phyloP scores from a whole-genome alignment of 2,888 invertebrate genomes.

The Nymphalis urticae region DNA sequence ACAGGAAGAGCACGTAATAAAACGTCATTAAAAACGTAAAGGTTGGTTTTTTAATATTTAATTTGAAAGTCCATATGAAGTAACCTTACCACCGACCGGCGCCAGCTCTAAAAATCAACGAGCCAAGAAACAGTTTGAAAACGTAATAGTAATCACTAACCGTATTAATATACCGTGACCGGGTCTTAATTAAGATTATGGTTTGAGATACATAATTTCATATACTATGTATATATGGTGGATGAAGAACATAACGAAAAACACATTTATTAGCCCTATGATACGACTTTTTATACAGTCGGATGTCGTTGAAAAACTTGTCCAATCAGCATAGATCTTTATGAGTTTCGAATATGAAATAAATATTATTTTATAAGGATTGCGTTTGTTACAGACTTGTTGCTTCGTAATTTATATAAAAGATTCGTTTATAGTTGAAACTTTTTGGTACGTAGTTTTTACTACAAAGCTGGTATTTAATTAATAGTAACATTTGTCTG shows the following conservation, averaged over 20 bases:
- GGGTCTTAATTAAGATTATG: slow-evolving; percentile 64
- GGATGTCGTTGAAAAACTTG: slow-evolving; percentile 18
- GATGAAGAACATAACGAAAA: slow-evolving; percentile 10
- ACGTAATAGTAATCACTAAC: slow-evolving; percentile 55
- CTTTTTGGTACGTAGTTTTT: too few relatives aligned
- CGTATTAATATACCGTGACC: slow-evolving; percentile 69
- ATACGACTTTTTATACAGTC: slow-evolving; percentile 2
- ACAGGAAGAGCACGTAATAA: slow-evolving; percentile 24
- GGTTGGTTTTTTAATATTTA: slow-evolving; percentile 25
- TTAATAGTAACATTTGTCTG: too few relatives aligned
- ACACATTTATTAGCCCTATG: slow-evolving; percentile 8
- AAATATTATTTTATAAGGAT: neutral
- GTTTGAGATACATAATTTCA: slow-evolving; percentile 48
- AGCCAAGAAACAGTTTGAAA: slow-evolving; percentile 61
- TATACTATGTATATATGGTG: slow-evolving; percentile 24
- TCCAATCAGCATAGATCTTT: slow-evolving; percentile 12
- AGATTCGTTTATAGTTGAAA: too few relatives aligned
- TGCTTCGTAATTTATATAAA: neutral
- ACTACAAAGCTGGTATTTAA: too few relatives aligned
- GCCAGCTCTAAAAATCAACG: slow-evolving; percentile 59
- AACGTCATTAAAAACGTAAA: slow-evolving; percentile 24
- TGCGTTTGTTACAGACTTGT: neutral
- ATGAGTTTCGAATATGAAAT: neutral
- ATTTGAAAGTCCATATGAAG: slow-evolving; percentile 31
- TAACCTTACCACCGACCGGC: slow-evolving; percentile 43